Conservation (phyloP, 2,113 vertebrate species). For the Echinops telfairi region DNA sequence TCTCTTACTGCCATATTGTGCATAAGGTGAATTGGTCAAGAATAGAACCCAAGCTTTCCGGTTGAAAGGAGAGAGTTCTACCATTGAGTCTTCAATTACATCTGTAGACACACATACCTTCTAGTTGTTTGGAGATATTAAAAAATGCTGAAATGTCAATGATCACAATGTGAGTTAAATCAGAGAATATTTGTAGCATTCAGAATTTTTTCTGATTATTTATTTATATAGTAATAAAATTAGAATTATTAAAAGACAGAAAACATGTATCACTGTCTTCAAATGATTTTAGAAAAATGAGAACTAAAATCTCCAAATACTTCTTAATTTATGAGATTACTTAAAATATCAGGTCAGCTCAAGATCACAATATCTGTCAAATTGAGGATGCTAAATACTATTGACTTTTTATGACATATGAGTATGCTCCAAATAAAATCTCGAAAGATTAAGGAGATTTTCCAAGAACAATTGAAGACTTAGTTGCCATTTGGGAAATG, state of each 20-base stretch:
- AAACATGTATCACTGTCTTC: neutral
- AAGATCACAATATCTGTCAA: neutral
- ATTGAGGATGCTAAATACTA: neutral
- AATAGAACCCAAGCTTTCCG: neutral
- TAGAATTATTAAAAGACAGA: neutral
- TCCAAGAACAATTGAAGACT: neutral
- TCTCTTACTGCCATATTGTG: neutral
- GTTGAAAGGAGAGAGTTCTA: neutral
- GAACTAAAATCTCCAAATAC: neutral
- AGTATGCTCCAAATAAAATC: slow-evolving; percentile 5
- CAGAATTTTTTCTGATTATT: neutral
- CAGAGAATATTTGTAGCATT: neutral
- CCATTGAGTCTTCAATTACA: neutral
- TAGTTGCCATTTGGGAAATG: neutral
- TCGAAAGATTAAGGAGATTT: neutral
- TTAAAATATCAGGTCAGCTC: neutral
- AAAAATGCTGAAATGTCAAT: neutral
- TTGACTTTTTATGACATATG: neutral
- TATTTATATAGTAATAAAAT: slow-evolving; percentile 4
- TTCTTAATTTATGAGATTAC: neutral
- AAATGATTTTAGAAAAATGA: neutral
- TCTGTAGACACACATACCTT: neutral
- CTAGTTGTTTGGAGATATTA: too few relatives aligned
- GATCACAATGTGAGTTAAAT: neutral
- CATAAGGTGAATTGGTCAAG: neutral